Evolutionary conservation across 2,888 invertebrate species (phyloP), one percentile per base, ranked within the genome.

Genomic region (Lasioglossum figueresi): DNA sequence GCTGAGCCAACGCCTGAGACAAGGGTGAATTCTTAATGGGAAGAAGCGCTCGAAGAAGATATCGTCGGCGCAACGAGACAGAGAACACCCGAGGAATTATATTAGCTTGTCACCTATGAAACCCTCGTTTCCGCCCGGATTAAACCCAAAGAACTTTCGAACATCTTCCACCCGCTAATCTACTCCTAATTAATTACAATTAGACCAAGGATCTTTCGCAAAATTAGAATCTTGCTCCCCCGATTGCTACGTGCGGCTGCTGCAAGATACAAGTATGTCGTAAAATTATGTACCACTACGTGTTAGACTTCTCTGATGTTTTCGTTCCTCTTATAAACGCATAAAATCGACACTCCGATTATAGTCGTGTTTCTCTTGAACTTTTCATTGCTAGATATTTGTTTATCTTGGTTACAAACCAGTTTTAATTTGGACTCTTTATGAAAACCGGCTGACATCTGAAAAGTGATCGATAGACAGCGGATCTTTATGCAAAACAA

Each of bases 11-110:
- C 66, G 59, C 66, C 76, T 45, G 79, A 70, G 72, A 82, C 84
- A 52, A 75, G 84, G 82, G 89, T 89, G 87, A 70, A 89, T 89
- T 89, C 89, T 87, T 88, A 86, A 88, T 84, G 66, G 73, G 68
- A 34, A 27, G 34, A 23, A 34, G 37, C 37, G 73, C 43, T 23
- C 19, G 16, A 77, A 27, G 70, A 77, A 52, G 52, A 70, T 70
- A 70, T 40, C 27, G 19, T 5, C 12, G 27, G 19, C 37, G 52
- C 37, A 37, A 77, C 43, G 45, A 45, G n/a, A 52, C 68, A 37
- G 68, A 40, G 68, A 68, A n/a, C 23, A 23, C 8, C 23, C 23
- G 23, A 12, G 37, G 68, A 68, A 37, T 68, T 37, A n/a, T 23
- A 37, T 68, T 68, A 68, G 37, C 37, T 37, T 40, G 68, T 37